These are phyloP conservation scores for Anastrepha obliqua DNA, from an alignment of 1,140 invertebrate genomes.

Conservation along the genomic window DNA sequence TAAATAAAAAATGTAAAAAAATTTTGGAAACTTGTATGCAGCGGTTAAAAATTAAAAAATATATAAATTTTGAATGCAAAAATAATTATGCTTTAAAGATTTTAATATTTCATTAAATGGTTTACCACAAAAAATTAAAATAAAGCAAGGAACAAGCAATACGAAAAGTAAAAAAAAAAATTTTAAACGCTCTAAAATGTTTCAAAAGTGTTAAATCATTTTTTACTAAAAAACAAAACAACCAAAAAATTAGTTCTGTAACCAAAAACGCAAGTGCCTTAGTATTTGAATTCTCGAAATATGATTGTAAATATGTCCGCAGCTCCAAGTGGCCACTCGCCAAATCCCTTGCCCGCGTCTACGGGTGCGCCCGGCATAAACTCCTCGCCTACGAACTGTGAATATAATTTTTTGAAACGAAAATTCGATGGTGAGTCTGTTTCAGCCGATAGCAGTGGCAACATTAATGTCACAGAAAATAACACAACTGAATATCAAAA, in stretches of 20 bases:
- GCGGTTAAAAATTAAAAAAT: background rate
- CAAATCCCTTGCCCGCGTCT: background rate
- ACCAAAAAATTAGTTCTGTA: background rate
- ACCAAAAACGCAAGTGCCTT: background rate
- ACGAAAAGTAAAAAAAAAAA: background rate
- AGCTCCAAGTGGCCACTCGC: background rate
- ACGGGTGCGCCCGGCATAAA: background rate
- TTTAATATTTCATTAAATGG: too few relatives aligned
- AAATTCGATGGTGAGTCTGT: constrained; percentile 44
- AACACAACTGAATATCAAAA: background rate
- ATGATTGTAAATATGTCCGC: constrained; percentile 58
- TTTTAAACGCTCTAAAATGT: background rate
- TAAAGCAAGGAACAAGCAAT: background rate
- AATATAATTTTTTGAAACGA: constrained; percentile 57
- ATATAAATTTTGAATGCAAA: background rate
- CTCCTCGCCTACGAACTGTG: background rate
- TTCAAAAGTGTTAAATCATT: background rate
- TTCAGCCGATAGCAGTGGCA: background rate
- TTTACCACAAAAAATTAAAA: background rate
- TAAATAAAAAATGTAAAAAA: background rate
- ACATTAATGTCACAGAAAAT: background rate
- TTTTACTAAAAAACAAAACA: background rate
- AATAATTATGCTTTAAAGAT: background rate
- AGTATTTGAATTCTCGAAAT: background rate
- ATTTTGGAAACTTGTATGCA: too few relatives aligned